phyloP scores from a whole-genome alignment of 2,797 vertebrate species.

The Pempheris klunzingeri region DNA sequence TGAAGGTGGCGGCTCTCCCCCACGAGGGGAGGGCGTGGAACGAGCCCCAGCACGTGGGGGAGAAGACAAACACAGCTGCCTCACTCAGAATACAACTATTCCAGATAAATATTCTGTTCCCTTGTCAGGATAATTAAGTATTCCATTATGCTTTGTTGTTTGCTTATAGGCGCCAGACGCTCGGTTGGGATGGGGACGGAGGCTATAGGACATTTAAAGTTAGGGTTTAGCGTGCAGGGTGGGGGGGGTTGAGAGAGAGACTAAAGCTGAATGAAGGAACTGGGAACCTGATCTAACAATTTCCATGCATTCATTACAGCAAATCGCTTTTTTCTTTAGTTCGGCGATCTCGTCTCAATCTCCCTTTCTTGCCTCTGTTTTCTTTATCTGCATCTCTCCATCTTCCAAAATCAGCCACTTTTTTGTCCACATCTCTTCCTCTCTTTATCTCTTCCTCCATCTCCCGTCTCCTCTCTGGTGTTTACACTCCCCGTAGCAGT shows the following conservation, averaged over 20 bases:
- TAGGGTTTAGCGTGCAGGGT: constrained; percentile 14
- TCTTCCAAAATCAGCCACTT: constrained; percentile 43
- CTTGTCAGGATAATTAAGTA: constrained; percentile 80
- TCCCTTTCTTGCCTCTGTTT: constrained; percentile 29
- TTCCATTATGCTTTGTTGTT: constrained; percentile 77
- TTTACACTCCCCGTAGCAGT: constrained; percentile 34
- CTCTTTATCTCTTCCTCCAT: constrained; percentile 48
- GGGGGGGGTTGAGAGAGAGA: constrained; percentile 42
- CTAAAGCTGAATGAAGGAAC: constrained; percentile 61
- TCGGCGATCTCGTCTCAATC: constrained; percentile 1
- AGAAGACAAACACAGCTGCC: constrained; percentile 69
- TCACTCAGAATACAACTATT: constrained; percentile 70
- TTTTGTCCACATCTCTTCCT: constrained; percentile 29
- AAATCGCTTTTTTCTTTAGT: constrained; percentile 33
- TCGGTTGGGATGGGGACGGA: constrained; percentile 39
- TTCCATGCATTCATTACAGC: constrained; percentile 66
- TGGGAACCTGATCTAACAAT: constrained; percentile 68
- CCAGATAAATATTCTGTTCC: constrained; percentile 77
- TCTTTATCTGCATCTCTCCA: constrained; percentile 49
- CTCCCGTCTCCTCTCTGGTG: constrained; percentile 49
- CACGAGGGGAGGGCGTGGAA: constrained; percentile 24
- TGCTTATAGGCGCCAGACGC: constrained; percentile 48
- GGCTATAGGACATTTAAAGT: constrained; percentile 72
- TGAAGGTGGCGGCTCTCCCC: constrained; percentile 59
- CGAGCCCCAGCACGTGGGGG: constrained; percentile 18